These are phyloP conservation scores for Synaphobranchus kaupii DNA, from an alignment of 2,797 vertebrate genomes.

Conservation along the genomic window DNA sequence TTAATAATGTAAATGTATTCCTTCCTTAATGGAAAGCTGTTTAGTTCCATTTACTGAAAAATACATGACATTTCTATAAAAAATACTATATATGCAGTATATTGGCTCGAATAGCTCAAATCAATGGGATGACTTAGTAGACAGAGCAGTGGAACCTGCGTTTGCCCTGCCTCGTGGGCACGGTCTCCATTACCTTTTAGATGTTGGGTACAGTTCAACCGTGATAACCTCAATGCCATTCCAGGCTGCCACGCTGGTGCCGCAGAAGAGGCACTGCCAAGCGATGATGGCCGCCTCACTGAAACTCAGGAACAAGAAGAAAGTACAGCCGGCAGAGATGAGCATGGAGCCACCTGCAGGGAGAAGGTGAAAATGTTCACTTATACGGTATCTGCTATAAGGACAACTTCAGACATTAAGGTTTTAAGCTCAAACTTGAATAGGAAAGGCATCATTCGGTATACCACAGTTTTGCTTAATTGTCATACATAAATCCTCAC, in stretches of 20 bases:
- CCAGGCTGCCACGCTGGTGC: slow-evolving; percentile 92
- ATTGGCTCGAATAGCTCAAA: not conserved
- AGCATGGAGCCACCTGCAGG: slow-evolving; percentile 87
- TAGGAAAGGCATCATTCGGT: not conserved
- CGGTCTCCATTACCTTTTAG: slow-evolving; percentile 79
- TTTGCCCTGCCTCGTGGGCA: not conserved
- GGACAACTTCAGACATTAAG: not conserved
- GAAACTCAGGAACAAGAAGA: slow-evolving; percentile 91
- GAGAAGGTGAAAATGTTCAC: slow-evolving; percentile 13
- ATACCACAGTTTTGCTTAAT: not conserved
- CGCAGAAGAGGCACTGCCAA: slow-evolving; percentile 93
- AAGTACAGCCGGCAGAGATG: slow-evolving; percentile 87
- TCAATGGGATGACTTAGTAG: not conserved
- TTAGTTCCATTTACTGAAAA: too few species aligned
- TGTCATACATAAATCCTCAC: not conserved
- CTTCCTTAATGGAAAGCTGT: too few species aligned
- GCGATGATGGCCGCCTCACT: slow-evolving; percentile 91
- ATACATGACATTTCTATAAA: too few species aligned
- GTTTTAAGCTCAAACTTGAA: not conserved
- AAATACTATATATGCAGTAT: too few species aligned
- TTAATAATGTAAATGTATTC: too few species aligned
- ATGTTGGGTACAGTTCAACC: slow-evolving; percentile 90
- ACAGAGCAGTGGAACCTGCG: not conserved
- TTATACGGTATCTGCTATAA: not conserved
- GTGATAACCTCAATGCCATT: slow-evolving; percentile 95